Evolutionary conservation across 2,113 vertebrate genomes (phyloP).

Genomic region (western clawed frog (Xenopus tropicalis)): UCB_Xtro_10.0 CM004450.2:22837001-22837500

Average conservation of each 20-base stretch:
- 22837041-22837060: constrained; percentile 94
- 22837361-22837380: constrained; percentile 93
- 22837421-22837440: no score
- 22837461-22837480: no score
- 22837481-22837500: no score
- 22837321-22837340: constrained; percentile 71
- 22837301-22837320: constrained; percentile 82
- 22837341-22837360: constrained; percentile 72
- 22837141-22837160: constrained; percentile 72
- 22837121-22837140: constrained; percentile 97
- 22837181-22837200: constrained; percentile 15
- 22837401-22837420: no score
- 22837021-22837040: constrained; percentile 96
- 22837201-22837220: no score
- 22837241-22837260: no score
- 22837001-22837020: constrained; percentile 65
- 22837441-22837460: no score
- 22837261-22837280: no score
- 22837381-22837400: neutral
- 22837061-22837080: constrained; percentile 80
- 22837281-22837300: constrained; percentile 69
- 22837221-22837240: no score
- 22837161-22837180: neutral
- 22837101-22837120: constrained; percentile 96
- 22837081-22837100: constrained; percentile 87